phyloP scores from a whole-genome alignment of 37 sponge, comb jelly and placozoan species.

The Dysidea cf. avara region DNA sequence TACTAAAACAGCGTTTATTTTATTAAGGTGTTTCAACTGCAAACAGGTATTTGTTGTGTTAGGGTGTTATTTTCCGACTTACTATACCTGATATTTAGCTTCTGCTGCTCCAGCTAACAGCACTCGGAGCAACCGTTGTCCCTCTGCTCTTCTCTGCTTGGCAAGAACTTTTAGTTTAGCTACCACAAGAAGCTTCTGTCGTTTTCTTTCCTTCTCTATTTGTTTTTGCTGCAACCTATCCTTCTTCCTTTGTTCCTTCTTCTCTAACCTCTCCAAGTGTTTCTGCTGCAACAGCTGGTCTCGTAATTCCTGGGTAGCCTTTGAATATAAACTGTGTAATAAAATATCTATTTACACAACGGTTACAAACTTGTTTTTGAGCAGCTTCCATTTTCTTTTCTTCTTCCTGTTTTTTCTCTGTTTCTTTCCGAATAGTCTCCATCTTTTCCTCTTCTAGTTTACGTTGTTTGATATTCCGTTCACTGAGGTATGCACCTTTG shows the following conservation, averaged over 20 bases:
- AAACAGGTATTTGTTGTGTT: too few species aligned
- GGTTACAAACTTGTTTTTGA: neutral
- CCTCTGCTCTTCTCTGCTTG: constrained; percentile 60
- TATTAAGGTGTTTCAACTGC: too few species aligned
- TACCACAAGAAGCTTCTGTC: constrained; percentile 25
- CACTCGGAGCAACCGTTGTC: constrained; percentile 68
- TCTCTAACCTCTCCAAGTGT: constrained; percentile 14
- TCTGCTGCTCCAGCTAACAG: constrained; percentile 83
- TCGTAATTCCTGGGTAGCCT: neutral
- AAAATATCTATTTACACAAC: too few species aligned
- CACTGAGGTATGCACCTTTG: constrained; percentile 51
- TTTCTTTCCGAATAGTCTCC: neutral
- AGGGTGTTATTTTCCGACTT: too few species aligned
- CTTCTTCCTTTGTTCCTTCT: constrained; percentile 31
- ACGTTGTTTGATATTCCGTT: constrained; percentile 58
- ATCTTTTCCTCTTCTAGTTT: constrained; percentile 33
- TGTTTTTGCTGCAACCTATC: constrained; percentile 37
- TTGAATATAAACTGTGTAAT: neutral
- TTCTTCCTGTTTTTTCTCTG: constrained; percentile 2
- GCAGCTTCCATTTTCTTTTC: constrained; percentile 12
- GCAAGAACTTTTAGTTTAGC: constrained; percentile 53
- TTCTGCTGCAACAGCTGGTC: neutral
- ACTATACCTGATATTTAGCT: constrained; percentile 54
- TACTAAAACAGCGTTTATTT: too few species aligned
- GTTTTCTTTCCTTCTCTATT: constrained; percentile 27